Conservation (phyloP, 2,888 invertebrate genomes). For the Tanytarsus gracilentus region DNA sequence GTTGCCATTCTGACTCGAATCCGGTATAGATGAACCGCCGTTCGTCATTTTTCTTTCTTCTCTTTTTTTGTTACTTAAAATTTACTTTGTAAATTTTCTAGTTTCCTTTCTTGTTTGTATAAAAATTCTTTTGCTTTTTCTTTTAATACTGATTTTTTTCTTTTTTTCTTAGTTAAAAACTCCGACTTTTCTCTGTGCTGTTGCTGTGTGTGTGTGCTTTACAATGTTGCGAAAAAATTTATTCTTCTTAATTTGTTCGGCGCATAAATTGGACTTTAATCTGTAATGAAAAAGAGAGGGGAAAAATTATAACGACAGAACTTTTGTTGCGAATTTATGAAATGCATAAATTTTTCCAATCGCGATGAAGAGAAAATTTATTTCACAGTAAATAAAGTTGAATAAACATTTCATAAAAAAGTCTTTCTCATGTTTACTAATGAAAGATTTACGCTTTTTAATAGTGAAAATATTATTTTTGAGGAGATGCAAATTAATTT, state of each 20-base stretch:
- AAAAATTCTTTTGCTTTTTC: conserved; percentile 18
- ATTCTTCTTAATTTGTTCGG: background rate
- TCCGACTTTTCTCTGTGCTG: background rate
- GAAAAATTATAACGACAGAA: too few relatives aligned
- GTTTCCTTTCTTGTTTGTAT: conserved; percentile 2
- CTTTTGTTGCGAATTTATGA: too few relatives aligned
- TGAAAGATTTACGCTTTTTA: too few relatives aligned
- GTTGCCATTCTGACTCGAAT: conserved; percentile 82
- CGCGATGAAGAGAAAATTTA: too few relatives aligned
- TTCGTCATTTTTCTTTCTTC: conserved; percentile 35
- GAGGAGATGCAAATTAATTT: too few relatives aligned
- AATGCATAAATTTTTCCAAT: too few relatives aligned
- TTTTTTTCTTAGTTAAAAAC: background rate
- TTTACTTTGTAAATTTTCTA: conserved; percentile 26
- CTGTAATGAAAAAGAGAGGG: conserved; percentile 13
- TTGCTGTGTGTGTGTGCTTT: background rate
- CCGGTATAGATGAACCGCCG: conserved; percentile 40
- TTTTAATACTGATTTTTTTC: conserved; percentile 23
- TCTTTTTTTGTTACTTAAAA: conserved; percentile 1
- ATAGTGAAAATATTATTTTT: too few relatives aligned
- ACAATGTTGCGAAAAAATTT: too few relatives aligned
- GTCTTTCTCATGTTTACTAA: too few relatives aligned
- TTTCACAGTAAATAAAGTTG: too few relatives aligned
- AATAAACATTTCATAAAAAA: too few relatives aligned
- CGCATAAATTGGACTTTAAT: conserved; percentile 18